Evolutionary conservation across 2,797 vertebrate genomes (phyloP), one percentile per base, ranked within the genome.

Genomic region (Lepidocolaptes lacrymiger): DNA sequence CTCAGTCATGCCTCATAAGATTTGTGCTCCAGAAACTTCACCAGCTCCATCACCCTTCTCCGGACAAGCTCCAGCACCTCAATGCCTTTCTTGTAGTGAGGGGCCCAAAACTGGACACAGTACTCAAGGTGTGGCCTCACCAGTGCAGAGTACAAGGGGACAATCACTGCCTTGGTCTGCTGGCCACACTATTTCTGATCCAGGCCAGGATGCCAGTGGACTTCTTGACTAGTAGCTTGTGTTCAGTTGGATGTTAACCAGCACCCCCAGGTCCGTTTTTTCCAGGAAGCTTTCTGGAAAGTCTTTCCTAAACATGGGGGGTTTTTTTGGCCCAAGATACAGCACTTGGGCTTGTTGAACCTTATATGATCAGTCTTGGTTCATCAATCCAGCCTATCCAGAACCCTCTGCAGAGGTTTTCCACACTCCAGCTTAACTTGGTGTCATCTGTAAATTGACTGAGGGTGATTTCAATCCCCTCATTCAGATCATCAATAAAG

Each of bases 281-380:
- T 71, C 71, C 14, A 18, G 27, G 7, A 17, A 63, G 14, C 49
- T 37, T 49, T 56, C 43, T 44, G 51, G n/a, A 51, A 72, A 48
- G 4, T 28, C 41, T 55, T 83, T 43, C 30, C 30, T 24, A 34
- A 56, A 13, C 30, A 28, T 48, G 12, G 41, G 30, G 27, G 23
- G 16, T 43, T 46, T 24, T 32, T n/a, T 15, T 64, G 41, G 34
- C 32, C 34, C 58, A 55, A n/a, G 28, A 55, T 23, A 14, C 26
- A 22, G 14, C 44, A 46, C 19, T 10, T n/a, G 9, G 12, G 3
- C 27, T 36, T 62, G 22, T 62, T 54, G 27, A 54, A 27, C 34
- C 22, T 63, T 1, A 2, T 15, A 16, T 7, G 18, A 37, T 10
- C 19, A 1, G 28, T 23, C 18, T 54, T 3, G 1, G 58, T 19